Evolutionary conservation across 2,113 vertebrate genomes (phyloP), one percentile per base, ranked within the genome.

Genomic region (Cottus gobio): DNA sequence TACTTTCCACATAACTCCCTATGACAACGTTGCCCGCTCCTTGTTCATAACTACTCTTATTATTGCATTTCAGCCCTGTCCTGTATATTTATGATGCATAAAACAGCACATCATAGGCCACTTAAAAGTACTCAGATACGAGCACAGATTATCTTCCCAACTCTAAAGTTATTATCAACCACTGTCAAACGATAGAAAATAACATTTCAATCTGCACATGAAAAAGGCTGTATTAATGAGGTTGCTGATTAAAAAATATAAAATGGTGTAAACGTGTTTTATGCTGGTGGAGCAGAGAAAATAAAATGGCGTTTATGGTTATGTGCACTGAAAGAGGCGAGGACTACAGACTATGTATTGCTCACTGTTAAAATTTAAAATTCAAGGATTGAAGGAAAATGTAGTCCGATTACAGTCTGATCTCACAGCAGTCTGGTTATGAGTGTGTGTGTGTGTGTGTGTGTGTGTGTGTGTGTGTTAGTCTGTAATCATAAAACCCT

Each of bases 41-140:
- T 76, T 70, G 77, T 69, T 79, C 20, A 62, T 11, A 60, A 22
- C 63, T 26, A 4, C 31, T 37, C 42, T 12, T 44, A 9, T 82
- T 90, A 85, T 83, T 87, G 86, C 83, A 61, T 87, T 68, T 84
- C 68, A 81, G 62, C 83, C 62, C 70, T 58, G 73, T 66, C 68
- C 71, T 54, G n/a, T 72, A 66, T 78, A 75, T 80, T 77, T 63
- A 73, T 77, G 61, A 82, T 84, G 86, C 80, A 89, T 86, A 83
- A 83, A 84, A 50, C 83, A 80, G 78, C 80, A 74, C 71, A 80
- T 82, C 57, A 68, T 57, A 88, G 75, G 87, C 77, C 70, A 86
- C 83, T 71, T 71, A 39, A 56, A 73, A 68, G 46, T 65, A 69
- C 80, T 81, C 82, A 7, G 8, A 31, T 28, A 22, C 9, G 69